Conservation (phyloP, 2,888 invertebrate species). For the Scelioninae gen. 2 region DNA sequence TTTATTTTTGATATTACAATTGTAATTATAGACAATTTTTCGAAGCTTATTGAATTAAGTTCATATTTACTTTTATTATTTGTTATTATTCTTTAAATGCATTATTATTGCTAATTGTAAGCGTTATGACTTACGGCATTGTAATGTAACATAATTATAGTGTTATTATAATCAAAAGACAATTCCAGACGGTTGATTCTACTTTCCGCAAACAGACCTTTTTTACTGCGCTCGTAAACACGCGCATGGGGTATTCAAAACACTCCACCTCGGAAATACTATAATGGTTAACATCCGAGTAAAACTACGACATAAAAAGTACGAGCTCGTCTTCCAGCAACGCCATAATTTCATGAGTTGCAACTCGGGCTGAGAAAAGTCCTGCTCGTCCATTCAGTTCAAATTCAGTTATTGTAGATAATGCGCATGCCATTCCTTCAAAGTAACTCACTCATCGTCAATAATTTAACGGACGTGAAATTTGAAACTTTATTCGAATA, state of each 20-base stretch:
- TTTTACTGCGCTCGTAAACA: conserved; percentile 33
- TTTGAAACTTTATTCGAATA: conserved; percentile 2
- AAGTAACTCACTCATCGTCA: neutral
- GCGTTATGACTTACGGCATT: too few relatives aligned
- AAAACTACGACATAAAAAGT: conserved; percentile 23
- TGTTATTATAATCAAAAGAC: too few relatives aligned
- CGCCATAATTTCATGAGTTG: conserved; percentile 41
- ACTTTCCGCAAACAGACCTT: conserved; percentile 31
- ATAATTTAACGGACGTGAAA: neutral
- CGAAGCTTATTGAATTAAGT: too few relatives aligned
- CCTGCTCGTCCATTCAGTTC: conserved; percentile 17
- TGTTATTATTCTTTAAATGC: too few relatives aligned
- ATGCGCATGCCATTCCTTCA: neutral
- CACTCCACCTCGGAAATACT: conserved; percentile 19
- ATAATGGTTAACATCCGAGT: conserved; percentile 24
- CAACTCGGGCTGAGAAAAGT: conserved; percentile 16
- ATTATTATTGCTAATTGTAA: too few relatives aligned
- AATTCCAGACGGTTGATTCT: too few relatives aligned
- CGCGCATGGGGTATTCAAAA: conserved; percentile 29
- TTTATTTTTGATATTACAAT: too few relatives aligned
- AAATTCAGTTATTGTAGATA: conserved; percentile 32
- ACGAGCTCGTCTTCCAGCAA: conserved; percentile 24
- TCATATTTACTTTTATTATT: too few relatives aligned
- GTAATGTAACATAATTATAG: too few relatives aligned
- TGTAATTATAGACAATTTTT: too few relatives aligned